phyloP scores from a whole-genome alignment of 2,113 vertebrate genomes.

The Centropus unirufus region DNA sequence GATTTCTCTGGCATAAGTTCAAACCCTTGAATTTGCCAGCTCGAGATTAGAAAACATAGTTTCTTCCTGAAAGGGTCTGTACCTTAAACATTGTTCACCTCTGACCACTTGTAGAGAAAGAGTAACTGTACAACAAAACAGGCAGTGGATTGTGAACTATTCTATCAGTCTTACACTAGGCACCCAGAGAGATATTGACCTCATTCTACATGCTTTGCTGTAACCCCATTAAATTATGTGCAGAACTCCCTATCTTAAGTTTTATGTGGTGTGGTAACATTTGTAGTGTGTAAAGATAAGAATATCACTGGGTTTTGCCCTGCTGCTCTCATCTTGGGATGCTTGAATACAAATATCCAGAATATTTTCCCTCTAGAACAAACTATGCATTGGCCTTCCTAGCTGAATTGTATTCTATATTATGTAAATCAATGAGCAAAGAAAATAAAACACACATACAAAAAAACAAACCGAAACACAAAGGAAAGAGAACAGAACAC shows the following conservation, averaged over 20 bases:
- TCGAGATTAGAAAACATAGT: neutral
- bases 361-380: neutral
- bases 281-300: accelerated
- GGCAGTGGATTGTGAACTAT: neutral
- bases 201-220: neutral
- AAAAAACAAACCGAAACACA: neutral
- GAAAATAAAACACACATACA: neutral
- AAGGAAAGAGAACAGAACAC: neutral
- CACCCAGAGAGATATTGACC: neutral
- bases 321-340: neutral
- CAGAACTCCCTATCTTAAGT: neutral
- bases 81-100: neutral
- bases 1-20: neutral
- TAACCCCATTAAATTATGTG: neutral
- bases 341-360: neutral
- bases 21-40: neutral
- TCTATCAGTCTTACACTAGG: accelerated
- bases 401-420: neutral
- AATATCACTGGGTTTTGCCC: neutral
- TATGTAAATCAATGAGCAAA: neutral
- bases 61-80: neutral
- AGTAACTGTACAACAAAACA: neutral
- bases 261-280: neutral
- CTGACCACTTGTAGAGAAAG: neutral
- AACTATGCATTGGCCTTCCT: neutral